Percentiles rank a stretch among this genome's conserved stretches.
These are phyloP conservation scores for Tetheella fluctuosa DNA, from an alignment of 2,888 invertebrate species.

Conservation along the genomic window DNA sequence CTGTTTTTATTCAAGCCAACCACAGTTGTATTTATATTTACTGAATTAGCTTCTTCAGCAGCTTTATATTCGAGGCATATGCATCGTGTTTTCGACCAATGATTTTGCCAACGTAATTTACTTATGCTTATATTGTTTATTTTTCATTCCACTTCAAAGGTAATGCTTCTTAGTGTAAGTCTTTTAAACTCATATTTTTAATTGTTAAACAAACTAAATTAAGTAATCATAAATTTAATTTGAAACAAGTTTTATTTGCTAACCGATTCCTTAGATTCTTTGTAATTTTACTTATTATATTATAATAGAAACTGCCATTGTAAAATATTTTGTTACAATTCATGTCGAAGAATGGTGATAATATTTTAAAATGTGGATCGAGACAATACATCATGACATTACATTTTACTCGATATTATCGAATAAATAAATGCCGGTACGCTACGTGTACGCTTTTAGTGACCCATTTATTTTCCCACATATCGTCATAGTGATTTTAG, in stretches of 20 bases:
- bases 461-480: too few species aligned
- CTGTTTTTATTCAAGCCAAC: neutral
- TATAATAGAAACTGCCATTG: neutral
- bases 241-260: neutral
- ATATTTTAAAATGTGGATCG: too few species aligned
- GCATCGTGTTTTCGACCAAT: neutral
- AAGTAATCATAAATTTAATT: neutral
- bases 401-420: too few species aligned
- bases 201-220: neutral
- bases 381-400: too few species aligned
- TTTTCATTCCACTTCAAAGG: slow-evolving; percentile 1
- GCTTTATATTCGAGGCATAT: neutral
- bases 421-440: too few species aligned
- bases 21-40: neutral
- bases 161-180: neutral
- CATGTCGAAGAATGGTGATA: too few species aligned
- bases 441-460: too few species aligned
- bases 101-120: slow-evolving; percentile 1
- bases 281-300: neutral
- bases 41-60: neutral
- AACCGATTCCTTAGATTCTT: neutral
- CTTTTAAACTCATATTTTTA: neutral
- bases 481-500: too few species aligned
- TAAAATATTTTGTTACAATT: neutral
- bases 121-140: neutral